Percentiles rank a stretch among this genome's conserved stretches.
These are phyloP conservation scores for Mythimna ferrago DNA, from an alignment of 2,888 invertebrate genomes.

Conservation along the genomic window DNA sequence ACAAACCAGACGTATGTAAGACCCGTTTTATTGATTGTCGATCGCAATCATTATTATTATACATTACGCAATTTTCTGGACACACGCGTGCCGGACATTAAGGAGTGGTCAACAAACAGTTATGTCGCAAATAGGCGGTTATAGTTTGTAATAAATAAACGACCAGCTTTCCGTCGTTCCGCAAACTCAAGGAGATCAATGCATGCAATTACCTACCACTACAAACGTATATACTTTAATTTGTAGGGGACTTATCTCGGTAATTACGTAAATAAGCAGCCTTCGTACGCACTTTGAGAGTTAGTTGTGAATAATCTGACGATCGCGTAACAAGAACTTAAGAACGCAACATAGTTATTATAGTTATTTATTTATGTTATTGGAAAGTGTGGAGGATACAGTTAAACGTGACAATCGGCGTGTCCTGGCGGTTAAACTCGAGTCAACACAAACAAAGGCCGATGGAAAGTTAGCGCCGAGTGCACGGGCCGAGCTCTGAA, in stretches of 20 bases:
- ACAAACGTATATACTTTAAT: conserved; percentile 70
- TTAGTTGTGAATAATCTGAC: conserved; percentile 45
- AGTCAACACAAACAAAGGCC: conserved; percentile 80
- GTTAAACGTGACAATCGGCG: conserved; percentile 69
- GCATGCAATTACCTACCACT: conserved; percentile 76
- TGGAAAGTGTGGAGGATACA: conserved; percentile 67
- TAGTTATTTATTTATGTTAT: conserved; percentile 43
- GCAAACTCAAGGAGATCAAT: conserved; percentile 87
- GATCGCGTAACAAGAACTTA: conserved; percentile 37
- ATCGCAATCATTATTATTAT: conserved; percentile 75
- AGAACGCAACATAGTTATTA: conserved; percentile 29
- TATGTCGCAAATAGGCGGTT: conserved; percentile 73
- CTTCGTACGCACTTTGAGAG: conserved; percentile 49
- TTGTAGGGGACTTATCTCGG: conserved; percentile 70
- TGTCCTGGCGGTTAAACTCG: conserved; percentile 75
- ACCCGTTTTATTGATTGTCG: conserved; percentile 73
- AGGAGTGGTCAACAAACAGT: conserved; percentile 78
- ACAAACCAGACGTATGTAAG: conserved; percentile 69
- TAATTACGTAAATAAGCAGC: conserved; percentile 77
- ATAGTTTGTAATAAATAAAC: conserved; percentile 76
- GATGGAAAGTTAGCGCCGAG: conserved; percentile 84
- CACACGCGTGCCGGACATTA: conserved; percentile 76
- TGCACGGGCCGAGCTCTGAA: conserved; percentile 77
- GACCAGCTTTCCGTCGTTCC: conserved; percentile 82
- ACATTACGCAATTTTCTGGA: conserved; percentile 72